Conservation (phyloP, 2,113 vertebrate species). For the Hydropotes inermis region DNA sequence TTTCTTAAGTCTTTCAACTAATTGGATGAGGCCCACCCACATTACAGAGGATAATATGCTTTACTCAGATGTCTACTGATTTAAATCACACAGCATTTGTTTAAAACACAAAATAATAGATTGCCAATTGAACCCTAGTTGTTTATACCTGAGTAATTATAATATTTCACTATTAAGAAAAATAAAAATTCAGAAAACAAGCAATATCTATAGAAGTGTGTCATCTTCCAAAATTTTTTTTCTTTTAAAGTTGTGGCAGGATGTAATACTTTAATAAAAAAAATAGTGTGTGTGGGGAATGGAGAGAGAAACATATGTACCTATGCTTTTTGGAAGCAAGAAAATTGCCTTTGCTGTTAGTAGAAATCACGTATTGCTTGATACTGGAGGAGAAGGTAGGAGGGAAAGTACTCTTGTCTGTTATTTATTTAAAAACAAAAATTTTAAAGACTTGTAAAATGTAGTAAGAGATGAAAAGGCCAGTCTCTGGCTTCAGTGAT, state of each 20-base stretch:
- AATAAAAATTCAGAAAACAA: conserved; percentile 56
- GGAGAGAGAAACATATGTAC: neutral
- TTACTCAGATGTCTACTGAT: neutral
- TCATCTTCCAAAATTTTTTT: conserved; percentile 61
- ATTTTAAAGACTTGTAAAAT: neutral
- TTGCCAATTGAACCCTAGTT: conserved; percentile 73
- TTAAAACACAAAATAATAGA: conserved; percentile 71
- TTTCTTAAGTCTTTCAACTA: neutral
- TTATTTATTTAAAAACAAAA: neutral
- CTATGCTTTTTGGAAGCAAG: neutral
- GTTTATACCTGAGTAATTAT: conserved; percentile 75
- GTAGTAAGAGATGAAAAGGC: neutral
- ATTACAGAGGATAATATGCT: neutral
- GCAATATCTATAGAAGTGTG: conserved; percentile 71
- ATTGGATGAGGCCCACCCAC: neutral
- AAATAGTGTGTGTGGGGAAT: neutral
- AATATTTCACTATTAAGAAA: conserved; percentile 76
- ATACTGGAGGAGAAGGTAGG: neutral
- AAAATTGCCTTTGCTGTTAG: neutral
- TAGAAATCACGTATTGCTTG: neutral
- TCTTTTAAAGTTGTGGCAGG: conserved; percentile 70
- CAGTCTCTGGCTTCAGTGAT: neutral
- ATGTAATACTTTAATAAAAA: conserved; percentile 72
- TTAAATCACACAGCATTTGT: conserved; percentile 37
- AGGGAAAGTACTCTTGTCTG: neutral